Percentiles rank a stretch among this genome's conserved stretches.
Conservation (phyloP, 2,113 vertebrate genomes). For the Syngnathus floridae region DNA sequence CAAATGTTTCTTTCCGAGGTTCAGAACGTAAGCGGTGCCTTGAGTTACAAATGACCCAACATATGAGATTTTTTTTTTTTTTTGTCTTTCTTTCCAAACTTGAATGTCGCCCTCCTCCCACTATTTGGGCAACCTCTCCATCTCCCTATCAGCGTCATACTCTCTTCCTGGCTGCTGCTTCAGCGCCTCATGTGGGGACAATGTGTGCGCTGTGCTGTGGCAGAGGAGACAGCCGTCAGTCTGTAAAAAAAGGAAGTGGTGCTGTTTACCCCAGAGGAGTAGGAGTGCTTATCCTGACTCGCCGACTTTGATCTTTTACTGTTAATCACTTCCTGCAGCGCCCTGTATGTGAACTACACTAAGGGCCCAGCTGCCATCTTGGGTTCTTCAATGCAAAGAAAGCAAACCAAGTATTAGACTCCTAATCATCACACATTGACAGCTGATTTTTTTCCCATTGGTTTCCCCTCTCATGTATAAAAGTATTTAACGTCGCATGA, state of each 20-base stretch:
- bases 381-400: conserved; percentile 2
- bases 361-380: conserved; percentile 20
- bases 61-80: too few species aligned
- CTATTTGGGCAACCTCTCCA: conserved; percentile 4
- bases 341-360: conserved; percentile 4
- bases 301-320: conserved; percentile 74
- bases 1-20: not conserved
- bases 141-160: conserved; percentile 23
- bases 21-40: not conserved
- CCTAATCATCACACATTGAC: conserved; percentile 8
- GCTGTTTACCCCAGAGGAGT: conserved; percentile 67
- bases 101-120: not conserved
- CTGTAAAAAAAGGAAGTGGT: conserved; percentile 73
- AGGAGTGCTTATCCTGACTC: conserved; percentile 78
- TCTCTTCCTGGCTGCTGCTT: conserved; percentile 36
- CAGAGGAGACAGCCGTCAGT: conserved; percentile 62
- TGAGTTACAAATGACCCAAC: not conserved
- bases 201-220: conserved; percentile 71
- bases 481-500: not conserved
- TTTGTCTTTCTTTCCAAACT: too few species aligned
- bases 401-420: not conserved
- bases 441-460: not conserved
- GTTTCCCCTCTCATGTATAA: too few species aligned
- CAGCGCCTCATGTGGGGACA: conserved; percentile 74
- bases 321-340: conserved; percentile 77